phyloP scores from a whole-genome alignment of 2,888 invertebrate species.

The Apocheima hispidaria region DNA sequence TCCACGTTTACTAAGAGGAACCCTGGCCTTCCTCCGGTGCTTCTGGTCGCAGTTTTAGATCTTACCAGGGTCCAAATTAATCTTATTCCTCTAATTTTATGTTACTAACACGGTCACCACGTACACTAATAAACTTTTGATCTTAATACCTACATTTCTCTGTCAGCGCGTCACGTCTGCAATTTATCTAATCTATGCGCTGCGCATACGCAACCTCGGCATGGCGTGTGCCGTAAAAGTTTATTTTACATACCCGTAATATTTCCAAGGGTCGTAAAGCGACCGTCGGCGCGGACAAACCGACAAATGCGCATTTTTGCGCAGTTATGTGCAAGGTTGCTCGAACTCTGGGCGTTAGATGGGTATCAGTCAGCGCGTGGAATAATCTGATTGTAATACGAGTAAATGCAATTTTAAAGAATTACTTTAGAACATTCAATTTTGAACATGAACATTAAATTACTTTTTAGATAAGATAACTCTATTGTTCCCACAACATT shows the following conservation, averaged over 20 bases:
- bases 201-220: constrained; percentile 55
- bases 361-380: constrained; percentile 7
- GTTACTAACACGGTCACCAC: neutral
- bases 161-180: constrained; percentile 35
- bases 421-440: too few species aligned
- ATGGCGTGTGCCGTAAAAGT: constrained; percentile 66
- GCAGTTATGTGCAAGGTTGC: constrained; percentile 21
- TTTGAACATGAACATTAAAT: too few species aligned
- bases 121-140: neutral
- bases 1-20: too few species aligned
- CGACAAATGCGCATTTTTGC: constrained; percentile 51
- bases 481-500: too few species aligned
- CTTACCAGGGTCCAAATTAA: neutral
- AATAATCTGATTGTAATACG: constrained; percentile 1
- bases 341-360: constrained; percentile 22
- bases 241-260: constrained; percentile 75
- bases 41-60: too few species aligned
- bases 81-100: neutral
- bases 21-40: too few species aligned
- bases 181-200: constrained; percentile 48
- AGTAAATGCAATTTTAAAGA: neutral
- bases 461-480: too few species aligned
- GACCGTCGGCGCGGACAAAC: constrained; percentile 51
- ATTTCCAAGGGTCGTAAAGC: constrained; percentile 68
- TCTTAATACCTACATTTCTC: constrained; percentile 17